Evolutionary conservation across 1,140 invertebrate species (phyloP).

Genomic region (Drosophila littoralis): DNA sequence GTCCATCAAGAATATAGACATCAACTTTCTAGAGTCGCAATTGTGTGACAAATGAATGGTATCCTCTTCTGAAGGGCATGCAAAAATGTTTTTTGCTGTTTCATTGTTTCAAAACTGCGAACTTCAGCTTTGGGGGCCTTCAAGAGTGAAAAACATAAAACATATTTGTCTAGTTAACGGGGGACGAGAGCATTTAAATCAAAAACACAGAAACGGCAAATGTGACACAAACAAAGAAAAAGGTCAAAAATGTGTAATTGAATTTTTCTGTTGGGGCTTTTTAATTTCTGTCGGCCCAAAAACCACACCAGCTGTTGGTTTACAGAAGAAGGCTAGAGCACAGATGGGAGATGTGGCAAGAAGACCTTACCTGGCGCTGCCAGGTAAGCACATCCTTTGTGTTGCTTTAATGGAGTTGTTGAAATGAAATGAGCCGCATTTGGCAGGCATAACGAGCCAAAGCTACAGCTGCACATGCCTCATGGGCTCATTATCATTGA

Average conservation of each 20-base stretch:
- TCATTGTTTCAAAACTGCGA: conserved; percentile 23
- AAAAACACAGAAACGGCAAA: conserved; percentile 21
- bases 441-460: conserved; percentile 37
- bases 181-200: conserved; percentile 41
- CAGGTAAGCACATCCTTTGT: conserved; percentile 38
- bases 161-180: conserved; percentile 16
- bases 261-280: conserved; percentile 71
- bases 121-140: conserved; percentile 19
- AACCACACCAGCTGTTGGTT: conserved; percentile 29
- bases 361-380: not conserved
- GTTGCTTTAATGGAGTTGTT: conserved; percentile 62
- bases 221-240: not conserved
- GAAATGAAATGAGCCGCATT: conserved; percentile 45
- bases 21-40: too few species aligned
- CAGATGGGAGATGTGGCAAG: not conserved
- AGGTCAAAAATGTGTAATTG: conserved; percentile 61
- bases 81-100: conserved; percentile 15
- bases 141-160: conserved; percentile 10
- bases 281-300: conserved; percentile 47
- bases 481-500: conserved; percentile 59
- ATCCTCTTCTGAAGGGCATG: not conserved
- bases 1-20: too few species aligned
- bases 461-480: conserved; percentile 45
- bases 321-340: not conserved
- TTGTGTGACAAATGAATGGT: not conserved